These are phyloP conservation scores for Bryconaethiops microstoma DNA, from an alignment of 2,797 vertebrate genomes.

Conservation along the genomic window DNA sequence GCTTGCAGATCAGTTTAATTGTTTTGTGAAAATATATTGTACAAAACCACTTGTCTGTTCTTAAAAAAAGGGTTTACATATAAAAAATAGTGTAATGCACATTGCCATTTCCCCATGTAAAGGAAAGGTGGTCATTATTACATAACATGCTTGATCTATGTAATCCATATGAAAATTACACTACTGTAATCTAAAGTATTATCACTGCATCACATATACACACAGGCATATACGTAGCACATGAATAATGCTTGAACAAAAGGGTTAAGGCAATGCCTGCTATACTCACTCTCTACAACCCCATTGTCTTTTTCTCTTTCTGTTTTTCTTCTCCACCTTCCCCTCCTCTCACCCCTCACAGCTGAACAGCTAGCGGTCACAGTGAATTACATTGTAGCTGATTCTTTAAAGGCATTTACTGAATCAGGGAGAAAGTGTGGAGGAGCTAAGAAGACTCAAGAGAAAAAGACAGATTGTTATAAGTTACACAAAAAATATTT, in stretches of 20 bases:
- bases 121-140: too few species aligned
- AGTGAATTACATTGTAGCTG: background rate
- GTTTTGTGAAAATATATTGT: background rate
- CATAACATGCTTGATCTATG: too few species aligned
- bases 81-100: background rate
- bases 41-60: background rate
- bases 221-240: background rate
- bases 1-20: background rate
- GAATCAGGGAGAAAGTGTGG: background rate
- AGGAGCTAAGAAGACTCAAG: too few species aligned
- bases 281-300: background rate
- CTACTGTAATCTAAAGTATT: too few species aligned
- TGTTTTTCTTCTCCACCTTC: background rate
- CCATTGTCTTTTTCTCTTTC: background rate
- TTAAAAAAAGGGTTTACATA: background rate
- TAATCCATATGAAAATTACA: too few species aligned
- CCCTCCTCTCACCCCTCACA: background rate
- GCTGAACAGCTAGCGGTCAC: background rate
- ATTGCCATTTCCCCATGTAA: too few species aligned
- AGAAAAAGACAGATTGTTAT: background rate
- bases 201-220: background rate
- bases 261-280: background rate
- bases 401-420: background rate
- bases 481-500: background rate
- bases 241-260: background rate